Evolutionary conservation across 1,140 invertebrate species (phyloP), one percentile per base, ranked within the genome.

Genomic region (Drosophila kikkawai): DNA sequence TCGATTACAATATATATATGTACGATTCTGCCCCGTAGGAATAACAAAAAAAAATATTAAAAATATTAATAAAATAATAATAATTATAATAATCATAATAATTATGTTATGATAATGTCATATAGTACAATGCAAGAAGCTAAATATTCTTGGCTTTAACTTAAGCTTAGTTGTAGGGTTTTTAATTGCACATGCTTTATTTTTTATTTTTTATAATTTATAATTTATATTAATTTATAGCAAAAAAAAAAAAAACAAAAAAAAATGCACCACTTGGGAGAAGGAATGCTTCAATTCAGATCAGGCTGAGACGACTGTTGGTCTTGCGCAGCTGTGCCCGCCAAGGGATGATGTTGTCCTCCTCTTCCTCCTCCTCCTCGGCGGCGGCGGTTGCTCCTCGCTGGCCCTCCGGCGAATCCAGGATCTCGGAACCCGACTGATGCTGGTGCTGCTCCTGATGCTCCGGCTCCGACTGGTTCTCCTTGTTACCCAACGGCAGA

Each of bases 241-340:
- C 22, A 22, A 22, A 42, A 41, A 71, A 12, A 61, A 57, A 68
- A 61, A 47, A 60, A 15, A 19, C 53, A 44, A 63, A 60, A 79
- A 60, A 88, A 87, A 87, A 87, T 87, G 80, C 84, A 84, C 75
- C 74, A 75, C 55, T 75, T 55, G 50, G 51, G 11, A n/a, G 29
- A 8, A 37, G 3, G 19, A 6, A 56, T 37, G 11, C 36, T 41
- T 66, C 50, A 78, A 79, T 91, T 71, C 64, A 76, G 42, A 78
- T 74, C 63, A 93, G 75, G 79, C 91, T 93, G 29, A 93, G 82
- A 47, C 92, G 86, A 93, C 96, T 97, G 92, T 97, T 97, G 4
- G 97, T 98, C 93, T 98, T 98, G 80, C 97, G 94, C 42, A 98
- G 94, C 90, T 97, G 96, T 17, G 97, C 96, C 86, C 97, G 94